These are phyloP conservation scores for Polyodon spathula DNA, from an alignment of 2,113 vertebrate genomes.

Conservation along the genomic window DNA sequence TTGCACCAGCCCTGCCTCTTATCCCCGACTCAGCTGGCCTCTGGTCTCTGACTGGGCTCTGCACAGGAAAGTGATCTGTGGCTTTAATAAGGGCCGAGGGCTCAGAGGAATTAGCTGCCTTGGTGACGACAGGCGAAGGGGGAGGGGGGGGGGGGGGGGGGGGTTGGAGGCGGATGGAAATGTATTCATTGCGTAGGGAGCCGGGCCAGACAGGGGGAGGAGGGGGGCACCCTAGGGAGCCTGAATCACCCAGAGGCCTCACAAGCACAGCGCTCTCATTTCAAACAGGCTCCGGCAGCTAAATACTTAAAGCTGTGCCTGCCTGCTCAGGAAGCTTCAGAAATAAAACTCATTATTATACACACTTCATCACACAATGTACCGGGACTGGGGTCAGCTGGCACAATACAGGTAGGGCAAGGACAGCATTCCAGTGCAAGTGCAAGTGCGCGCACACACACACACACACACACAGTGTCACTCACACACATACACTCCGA, in stretches of 20 bases:
- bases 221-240: slow-evolving; percentile 28
- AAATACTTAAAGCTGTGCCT: slow-evolving; percentile 61
- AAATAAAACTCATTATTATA: slow-evolving; percentile 16
- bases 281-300: slow-evolving; percentile 52
- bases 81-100: slow-evolving; percentile 94
- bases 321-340: slow-evolving; percentile 40
- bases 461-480: slow-evolving; percentile 29
- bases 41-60: slow-evolving; percentile 71
- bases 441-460: slow-evolving; percentile 22
- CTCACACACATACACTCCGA: slow-evolving; percentile 22
- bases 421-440: slow-evolving; percentile 6
- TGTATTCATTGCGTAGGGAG: slow-evolving; percentile 67
- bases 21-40: slow-evolving; percentile 46
- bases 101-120: slow-evolving; percentile 93
- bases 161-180: slow-evolving; percentile 63
- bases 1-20: slow-evolving; percentile 1
- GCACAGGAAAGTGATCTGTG: slow-evolving; percentile 93
- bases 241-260: slow-evolving; percentile 71
- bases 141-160: slow-evolving; percentile 49
- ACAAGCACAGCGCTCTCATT: slow-evolving; percentile 48
- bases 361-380: slow-evolving; percentile 14
- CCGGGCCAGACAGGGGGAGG: slow-evolving; percentile 55
- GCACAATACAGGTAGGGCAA: slow-evolving; percentile 4
- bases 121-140: slow-evolving; percentile 65
- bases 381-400: neutral